These are phyloP conservation scores for Colostygia pectinataria DNA, from an alignment of 2,888 invertebrate genomes.

Conservation along the genomic window DNA sequence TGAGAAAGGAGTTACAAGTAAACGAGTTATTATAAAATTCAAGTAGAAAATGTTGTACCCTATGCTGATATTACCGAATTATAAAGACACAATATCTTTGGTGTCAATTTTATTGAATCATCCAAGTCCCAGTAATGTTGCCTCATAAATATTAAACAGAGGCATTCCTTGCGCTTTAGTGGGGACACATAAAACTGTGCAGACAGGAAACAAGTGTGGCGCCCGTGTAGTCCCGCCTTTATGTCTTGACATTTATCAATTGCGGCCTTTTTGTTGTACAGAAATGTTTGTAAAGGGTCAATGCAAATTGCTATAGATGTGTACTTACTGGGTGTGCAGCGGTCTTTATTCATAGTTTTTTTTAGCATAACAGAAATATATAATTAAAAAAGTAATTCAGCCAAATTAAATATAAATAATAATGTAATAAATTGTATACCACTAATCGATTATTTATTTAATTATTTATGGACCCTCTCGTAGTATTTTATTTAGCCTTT, in stretches of 20 bases:
- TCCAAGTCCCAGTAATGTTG: background rate
- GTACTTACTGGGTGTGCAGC: background rate
- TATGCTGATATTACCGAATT: too few relatives aligned
- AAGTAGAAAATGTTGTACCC: too few relatives aligned
- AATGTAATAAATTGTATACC: too few relatives aligned
- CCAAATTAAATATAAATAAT: too few relatives aligned
- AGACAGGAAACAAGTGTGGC: conserved; percentile 59
- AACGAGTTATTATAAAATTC: too few relatives aligned
- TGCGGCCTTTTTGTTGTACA: conserved; percentile 4
- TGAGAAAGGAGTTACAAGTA: too few relatives aligned
- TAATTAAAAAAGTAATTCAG: too few relatives aligned
- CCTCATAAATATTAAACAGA: conserved; percentile 17
- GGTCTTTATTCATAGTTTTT: conserved; percentile 7
- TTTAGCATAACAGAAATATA: too few relatives aligned
- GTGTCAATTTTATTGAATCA: background rate
- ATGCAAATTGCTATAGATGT: background rate
- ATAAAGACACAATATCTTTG: too few relatives aligned
- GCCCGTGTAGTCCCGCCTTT: conserved; percentile 50
- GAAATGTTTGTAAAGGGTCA: conserved; percentile 1
- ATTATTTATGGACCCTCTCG: too few relatives aligned
- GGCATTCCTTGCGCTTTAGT: conserved; percentile 29
- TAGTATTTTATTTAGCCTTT: too few relatives aligned
- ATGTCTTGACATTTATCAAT: conserved; percentile 61
- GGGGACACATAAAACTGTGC: conserved; percentile 58
- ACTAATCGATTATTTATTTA: too few relatives aligned